Evolutionary conservation across 2,113 vertebrate genomes (phyloP).

Genomic region (Eolophus roseicapilla): DNA sequence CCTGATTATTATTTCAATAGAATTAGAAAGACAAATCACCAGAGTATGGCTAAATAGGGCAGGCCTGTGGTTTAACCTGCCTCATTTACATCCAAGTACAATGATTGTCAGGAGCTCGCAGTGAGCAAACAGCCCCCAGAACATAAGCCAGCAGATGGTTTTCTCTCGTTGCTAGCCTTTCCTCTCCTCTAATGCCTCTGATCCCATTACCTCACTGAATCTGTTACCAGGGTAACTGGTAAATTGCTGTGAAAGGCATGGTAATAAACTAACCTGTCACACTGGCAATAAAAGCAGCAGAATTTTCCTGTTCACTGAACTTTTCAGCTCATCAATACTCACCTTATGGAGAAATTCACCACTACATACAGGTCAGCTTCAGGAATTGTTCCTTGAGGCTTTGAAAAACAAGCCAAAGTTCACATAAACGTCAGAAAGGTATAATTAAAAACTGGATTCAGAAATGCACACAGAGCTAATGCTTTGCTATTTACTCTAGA

Average conservation of each 20-base stretch:
- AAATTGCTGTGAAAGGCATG: conserved; percentile 87
- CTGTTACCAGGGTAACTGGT: conserved; percentile 87
- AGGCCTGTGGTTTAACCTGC: conserved; percentile 79
- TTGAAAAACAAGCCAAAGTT: conserved; percentile 76
- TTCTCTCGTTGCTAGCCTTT: conserved; percentile 73
- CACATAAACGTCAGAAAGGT: conserved; percentile 74
- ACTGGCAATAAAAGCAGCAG: conserved; percentile 83
- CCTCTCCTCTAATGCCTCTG: conserved; percentile 76
- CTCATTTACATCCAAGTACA: conserved; percentile 74
- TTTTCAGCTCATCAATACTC: conserved; percentile 84
- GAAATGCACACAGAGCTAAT: neutral
- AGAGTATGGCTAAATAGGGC: conserved; percentile 76
- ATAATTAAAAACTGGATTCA: conserved; percentile 62
- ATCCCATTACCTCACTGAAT: conserved; percentile 87
- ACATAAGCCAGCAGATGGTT: conserved; percentile 83
- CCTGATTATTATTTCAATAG: conserved; percentile 83
- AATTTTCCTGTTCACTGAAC: conserved; percentile 89
- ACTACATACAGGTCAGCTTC: conserved; percentile 69
- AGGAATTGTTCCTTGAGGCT: conserved; percentile 67
- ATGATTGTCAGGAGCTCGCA: conserved; percentile 66
- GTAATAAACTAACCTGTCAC: conserved; percentile 89
- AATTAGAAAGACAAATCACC: conserved; percentile 83
- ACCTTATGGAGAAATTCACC: conserved; percentile 81
- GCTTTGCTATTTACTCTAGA: neutral
- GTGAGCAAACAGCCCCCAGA: conserved; percentile 70